A percentile compares a stretch with the other conserved stretches of the same genome.
Evolutionary conservation across 2,888 invertebrate genomes (phyloP).

Genomic region (Tipula unca): DNA sequence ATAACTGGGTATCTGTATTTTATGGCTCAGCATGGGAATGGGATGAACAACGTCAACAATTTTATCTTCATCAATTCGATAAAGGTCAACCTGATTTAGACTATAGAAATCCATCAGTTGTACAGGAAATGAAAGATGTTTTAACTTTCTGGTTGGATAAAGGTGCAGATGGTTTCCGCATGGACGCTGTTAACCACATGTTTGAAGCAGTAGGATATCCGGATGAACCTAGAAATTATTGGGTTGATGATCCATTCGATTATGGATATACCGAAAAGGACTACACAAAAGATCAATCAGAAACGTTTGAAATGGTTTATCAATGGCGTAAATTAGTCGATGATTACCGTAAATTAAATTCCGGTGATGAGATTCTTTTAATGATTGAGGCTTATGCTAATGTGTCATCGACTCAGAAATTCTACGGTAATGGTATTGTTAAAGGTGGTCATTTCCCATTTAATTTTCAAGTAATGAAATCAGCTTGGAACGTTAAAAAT

Average conservation of each 20-base stretch:
- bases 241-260: conserved; percentile 43
- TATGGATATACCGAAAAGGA: conserved; percentile 51
- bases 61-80: conserved; percentile 65
- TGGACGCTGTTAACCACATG: conserved; percentile 55
- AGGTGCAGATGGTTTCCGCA: conserved; percentile 72
- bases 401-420: conserved; percentile 45
- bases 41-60: conserved; percentile 54
- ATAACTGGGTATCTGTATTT: conserved; percentile 61
- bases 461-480: conserved; percentile 61
- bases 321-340: conserved; percentile 44
- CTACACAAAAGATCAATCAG: conserved; percentile 50
- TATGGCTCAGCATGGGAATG: conserved; percentile 68
- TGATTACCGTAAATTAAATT: conserved; percentile 48
- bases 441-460: conserved; percentile 55
- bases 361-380: conserved; percentile 40
- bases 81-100: conserved; percentile 69
- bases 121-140: conserved; percentile 53
- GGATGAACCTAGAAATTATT: conserved; percentile 42
- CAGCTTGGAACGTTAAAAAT: conserved; percentile 57
- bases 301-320: conserved; percentile 43
- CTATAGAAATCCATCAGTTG: conserved; percentile 55
- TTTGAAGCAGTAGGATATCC: conserved; percentile 32
- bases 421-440: conserved; percentile 47
- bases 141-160: conserved; percentile 64
- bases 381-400: conserved; percentile 54